Evolutionary conservation across 2,888 invertebrate genomes (phyloP), one percentile per base, ranked within the genome.

Genomic region (Ormyrus thymus): DNA sequence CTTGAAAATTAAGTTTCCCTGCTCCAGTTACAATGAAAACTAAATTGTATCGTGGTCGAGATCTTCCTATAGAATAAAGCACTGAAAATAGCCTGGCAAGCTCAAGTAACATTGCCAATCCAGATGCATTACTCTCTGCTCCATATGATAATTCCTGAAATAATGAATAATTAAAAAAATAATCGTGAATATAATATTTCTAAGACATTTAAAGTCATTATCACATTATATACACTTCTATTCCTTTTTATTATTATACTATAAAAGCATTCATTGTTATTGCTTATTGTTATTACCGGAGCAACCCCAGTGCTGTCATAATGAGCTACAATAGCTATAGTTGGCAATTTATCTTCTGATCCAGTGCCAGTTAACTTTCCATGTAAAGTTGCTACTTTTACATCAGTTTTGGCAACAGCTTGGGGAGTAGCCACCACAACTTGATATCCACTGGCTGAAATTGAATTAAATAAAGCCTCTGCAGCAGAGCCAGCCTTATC

Each of bases 391-490:
- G 95, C 94, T 15, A 98, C 93, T 90, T 95, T 95, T 50, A 96
- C 94, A 85, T 97, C 97, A 83, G 94, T 91, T 86, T 94, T 94
- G 6, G 94, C 92, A 73, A 93, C 91, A 48, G 95, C 94, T 81
- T 94, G 93, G 29, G 94, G 92, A 7, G 96, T 94, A 79, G 95
- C 93, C 46, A 97, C 95, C 82, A 97, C 96, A 86, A 97, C 94
- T 91, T 98, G 98, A 91, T 97, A 98, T 9, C 98, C 98, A 91
- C 97, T 98, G 0, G 97, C 97, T 15, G 97, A 95, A n/a, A 98
- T 94, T 11, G 96, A 94, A 86, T 95, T 95, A 78, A 97, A 90
- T 90, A 98, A 92, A 7, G 97, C 97, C 87, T 96, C 95, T 10
- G 95, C 91, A 0, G 97, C 97, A 0, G 97, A 95, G 56, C 93